Base-by-base conservation (phyloP, 2,888 invertebrate genomes). In the Linnaemya vulpina region DNA sequence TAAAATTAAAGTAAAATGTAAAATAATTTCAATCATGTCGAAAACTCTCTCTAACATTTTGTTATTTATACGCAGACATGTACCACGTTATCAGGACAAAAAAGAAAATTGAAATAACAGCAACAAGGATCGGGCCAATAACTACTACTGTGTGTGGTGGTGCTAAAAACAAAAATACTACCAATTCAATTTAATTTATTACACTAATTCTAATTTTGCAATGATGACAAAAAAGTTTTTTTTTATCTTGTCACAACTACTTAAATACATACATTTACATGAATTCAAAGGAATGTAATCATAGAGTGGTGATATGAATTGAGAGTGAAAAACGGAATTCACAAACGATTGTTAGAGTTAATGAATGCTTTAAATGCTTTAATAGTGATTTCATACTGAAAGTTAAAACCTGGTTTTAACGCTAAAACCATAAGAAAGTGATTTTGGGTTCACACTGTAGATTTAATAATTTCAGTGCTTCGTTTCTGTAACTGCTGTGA, bases 141-240 rank as follows among this genome's bases (percentile, higher is more conserved):
- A 60, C 68, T 51, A 51, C 40, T 70, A 58, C 58, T 49, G 40
- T 2, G 75, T 43, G 49, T 49, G 49, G 49, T 49, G 49, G 13
- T 46, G 43, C 30, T 53, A 74, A 53, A 75, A 75, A 67, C 55
- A 81, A 75, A 78, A 78, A 73, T 22, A 60, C 70, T 53, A 62
- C 53, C 70, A 84, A 84, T 86, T 78, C 86, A 79, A 84, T 86
- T 86, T 84, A 79, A 84, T 84, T 82, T 82, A 84, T 86, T 79
- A 76, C 79, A 75, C 85, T 85, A 85, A 85, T 85, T 85, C 82
- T 67, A 75, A 71, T 55, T 67, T 49, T 38, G 38, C 25, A 68
- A 35, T 63, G 43, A 74, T 40, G 38, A 49, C n/a, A 71, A 79
- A 63, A 71, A 55, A 53, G n/a, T 5, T 15, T n/a, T 5, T 15